These are phyloP conservation scores for Volucella inflata DNA, from an alignment of 2,888 invertebrate genomes.

Conservation along the genomic window DNA sequence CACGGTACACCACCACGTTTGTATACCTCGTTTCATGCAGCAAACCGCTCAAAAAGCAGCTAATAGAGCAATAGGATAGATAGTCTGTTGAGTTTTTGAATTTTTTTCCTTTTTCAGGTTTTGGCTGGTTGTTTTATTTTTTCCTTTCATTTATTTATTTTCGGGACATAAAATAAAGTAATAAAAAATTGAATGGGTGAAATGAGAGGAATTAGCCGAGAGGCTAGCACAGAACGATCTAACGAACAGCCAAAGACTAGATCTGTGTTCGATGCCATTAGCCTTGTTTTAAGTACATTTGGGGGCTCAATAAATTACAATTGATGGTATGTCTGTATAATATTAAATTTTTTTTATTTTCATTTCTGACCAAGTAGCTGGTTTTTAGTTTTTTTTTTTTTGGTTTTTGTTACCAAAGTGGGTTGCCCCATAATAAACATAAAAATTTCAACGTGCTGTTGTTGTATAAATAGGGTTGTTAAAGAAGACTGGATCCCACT, in stretches of 20 bases:
- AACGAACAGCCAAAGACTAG: background rate
- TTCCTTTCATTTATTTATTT: conserved; percentile 50
- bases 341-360: too few species aligned
- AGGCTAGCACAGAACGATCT: too few species aligned
- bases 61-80: conserved; percentile 54
- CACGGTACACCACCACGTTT: conserved; percentile 36
- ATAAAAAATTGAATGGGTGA: conserved; percentile 47
- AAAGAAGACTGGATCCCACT: too few species aligned
- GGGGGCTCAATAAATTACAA: conserved; percentile 51
- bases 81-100: background rate
- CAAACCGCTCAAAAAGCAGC: conserved; percentile 23
- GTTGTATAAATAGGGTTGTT: too few species aligned
- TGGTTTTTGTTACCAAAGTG: too few species aligned
- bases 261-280: conserved; percentile 37
- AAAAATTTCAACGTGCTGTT: too few species aligned
- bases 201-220: conserved; percentile 32
- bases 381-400: too few species aligned
- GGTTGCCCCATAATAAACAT: too few species aligned
- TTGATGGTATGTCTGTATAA: background rate
- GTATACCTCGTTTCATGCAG: background rate
- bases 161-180: conserved; percentile 47
- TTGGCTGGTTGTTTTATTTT: conserved; percentile 13
- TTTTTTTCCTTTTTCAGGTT: conserved; percentile 4
- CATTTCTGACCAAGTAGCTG: too few species aligned
- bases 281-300: conserved; percentile 58